Percentiles rank a stretch among this genome's conserved stretches.
Conservation (phyloP, 2,113 vertebrate species). For the Tachysurus fulvidraco region DNA sequence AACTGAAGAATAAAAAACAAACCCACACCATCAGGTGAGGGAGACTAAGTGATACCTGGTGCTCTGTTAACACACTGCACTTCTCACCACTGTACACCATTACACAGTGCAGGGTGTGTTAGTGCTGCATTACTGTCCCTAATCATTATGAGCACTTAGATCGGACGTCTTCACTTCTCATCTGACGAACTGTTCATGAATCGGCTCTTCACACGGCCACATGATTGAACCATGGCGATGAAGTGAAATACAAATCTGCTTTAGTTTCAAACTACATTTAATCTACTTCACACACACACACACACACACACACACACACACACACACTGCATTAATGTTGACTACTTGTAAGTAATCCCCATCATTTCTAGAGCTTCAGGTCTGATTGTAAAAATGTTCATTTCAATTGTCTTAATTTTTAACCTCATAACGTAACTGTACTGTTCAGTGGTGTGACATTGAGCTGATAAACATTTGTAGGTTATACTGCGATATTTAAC, state of each 20-base stretch:
- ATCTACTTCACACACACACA: background rate
- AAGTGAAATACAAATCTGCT: background rate
- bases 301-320: slow-evolving; percentile 18
- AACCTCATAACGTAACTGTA: background rate
- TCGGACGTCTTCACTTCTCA: background rate
- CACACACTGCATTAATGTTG: background rate
- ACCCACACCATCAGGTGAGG: background rate
- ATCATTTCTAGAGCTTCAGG: background rate
- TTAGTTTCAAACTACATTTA: background rate
- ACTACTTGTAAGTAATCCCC: background rate
- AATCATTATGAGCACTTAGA: background rate
- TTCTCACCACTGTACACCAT: background rate
- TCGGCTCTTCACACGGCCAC: background rate
- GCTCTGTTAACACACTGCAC: background rate
- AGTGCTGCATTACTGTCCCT: background rate
- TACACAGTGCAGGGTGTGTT: background rate
- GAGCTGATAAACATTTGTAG: background rate
- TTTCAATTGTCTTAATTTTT: background rate
- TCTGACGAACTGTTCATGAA: background rate
- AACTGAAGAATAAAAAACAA: background rate
- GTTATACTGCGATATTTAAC: background rate
- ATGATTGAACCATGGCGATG: background rate
- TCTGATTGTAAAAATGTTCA: background rate
- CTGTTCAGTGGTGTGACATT: background rate
- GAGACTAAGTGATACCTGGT: background rate